phyloP scores from a whole-genome alignment of 2,797 vertebrate genomes.

The Thripadectes ignobilis region DNA sequence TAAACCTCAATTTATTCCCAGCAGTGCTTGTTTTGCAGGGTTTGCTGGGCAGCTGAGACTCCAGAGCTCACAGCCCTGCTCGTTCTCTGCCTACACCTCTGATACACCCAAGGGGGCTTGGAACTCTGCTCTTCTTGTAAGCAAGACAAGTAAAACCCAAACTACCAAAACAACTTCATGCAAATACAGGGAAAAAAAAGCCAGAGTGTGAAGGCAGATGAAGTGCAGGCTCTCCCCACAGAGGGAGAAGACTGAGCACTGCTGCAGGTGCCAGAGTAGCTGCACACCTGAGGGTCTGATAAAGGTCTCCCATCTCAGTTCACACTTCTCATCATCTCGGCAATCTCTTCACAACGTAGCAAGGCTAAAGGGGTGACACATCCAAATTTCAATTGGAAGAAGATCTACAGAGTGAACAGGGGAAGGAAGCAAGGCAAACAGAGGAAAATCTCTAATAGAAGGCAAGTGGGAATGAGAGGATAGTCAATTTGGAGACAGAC shows the following conservation, averaged over 20 bases:
- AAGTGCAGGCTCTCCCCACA: neutral
- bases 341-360: neutral
- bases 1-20: neutral
- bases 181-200: neutral
- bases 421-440: neutral
- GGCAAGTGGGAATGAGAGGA: neutral
- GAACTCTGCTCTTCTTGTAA: neutral
- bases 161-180: neutral
- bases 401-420: neutral
- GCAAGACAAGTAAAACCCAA: neutral
- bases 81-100: neutral
- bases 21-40: neutral
- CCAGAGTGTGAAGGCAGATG: neutral
- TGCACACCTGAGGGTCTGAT: neutral
- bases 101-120: neutral
- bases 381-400: neutral
- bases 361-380: neutral
- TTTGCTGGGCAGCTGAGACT: neutral
- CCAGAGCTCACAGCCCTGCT: neutral
- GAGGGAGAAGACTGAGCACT: neutral
- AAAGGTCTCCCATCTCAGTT: neutral
- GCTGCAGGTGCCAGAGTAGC: accelerated
- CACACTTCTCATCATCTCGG: neutral
- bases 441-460: neutral
- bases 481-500: neutral